Evolutionary conservation across 1,140 invertebrate genomes (phyloP).

Genomic region (Pollicipes pollicipes): DNA sequence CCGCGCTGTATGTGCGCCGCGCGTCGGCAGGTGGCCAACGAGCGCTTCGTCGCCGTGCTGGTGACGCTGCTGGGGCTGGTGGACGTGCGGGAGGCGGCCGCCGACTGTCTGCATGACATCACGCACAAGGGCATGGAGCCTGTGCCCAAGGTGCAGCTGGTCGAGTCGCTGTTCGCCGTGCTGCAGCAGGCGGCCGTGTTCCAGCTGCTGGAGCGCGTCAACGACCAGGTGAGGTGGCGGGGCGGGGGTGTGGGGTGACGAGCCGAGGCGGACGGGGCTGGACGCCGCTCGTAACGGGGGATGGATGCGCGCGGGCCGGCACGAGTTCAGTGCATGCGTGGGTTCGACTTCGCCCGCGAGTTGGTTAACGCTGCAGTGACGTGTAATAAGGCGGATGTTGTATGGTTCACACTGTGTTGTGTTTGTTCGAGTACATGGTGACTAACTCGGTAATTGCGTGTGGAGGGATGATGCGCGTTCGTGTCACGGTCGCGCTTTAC

Average conservation of each 20-base stretch:
- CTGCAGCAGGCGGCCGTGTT: slow-evolving; percentile 29
- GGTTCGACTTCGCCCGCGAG: too few species aligned
- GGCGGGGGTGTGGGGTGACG: too few species aligned
- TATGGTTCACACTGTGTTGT: too few species aligned
- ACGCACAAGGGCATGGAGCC: slow-evolving; percentile 42
- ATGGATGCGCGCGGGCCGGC: too few species aligned
- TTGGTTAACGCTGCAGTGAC: too few species aligned
- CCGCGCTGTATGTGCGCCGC: not conserved
- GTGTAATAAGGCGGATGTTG: too few species aligned
- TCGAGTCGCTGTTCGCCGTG: slow-evolving; percentile 35
- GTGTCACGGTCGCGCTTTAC: too few species aligned
- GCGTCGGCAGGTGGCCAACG: not conserved
- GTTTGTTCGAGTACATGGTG: too few species aligned
- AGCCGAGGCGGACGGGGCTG: slow-evolving; percentile 34
- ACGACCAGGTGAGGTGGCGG: too few species aligned
- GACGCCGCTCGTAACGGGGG: slow-evolving; percentile 36
- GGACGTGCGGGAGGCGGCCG: slow-evolving; percentile 31
- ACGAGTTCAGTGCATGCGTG: too few species aligned
- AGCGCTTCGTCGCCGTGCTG: slow-evolving; percentile 32
- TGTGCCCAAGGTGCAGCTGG: slow-evolving; percentile 33
- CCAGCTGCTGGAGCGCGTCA: slow-evolving; percentile 35
- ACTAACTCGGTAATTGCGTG: too few species aligned
- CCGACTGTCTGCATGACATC: slow-evolving; percentile 37
- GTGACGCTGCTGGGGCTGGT: slow-evolving; percentile 28
- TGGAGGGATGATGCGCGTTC: too few species aligned